Evolutionary conservation across 2,888 invertebrate species (phyloP).

Genomic region (Hybos culiciformis): DNA sequence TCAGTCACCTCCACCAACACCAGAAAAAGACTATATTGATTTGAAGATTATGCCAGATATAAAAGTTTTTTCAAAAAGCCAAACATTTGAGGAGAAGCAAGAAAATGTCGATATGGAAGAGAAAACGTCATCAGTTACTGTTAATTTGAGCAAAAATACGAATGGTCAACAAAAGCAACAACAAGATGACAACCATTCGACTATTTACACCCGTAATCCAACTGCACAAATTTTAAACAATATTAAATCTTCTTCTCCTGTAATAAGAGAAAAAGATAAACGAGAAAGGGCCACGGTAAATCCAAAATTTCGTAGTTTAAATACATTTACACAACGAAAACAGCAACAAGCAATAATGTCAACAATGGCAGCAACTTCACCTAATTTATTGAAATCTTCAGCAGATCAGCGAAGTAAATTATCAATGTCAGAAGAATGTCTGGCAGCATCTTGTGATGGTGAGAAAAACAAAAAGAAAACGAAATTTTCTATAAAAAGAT

Average conservation of each 20-base stretch:
- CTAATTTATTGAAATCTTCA: slow-evolving; percentile 25
- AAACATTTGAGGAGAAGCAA: not conserved
- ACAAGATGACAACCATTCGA: slow-evolving; percentile 34
- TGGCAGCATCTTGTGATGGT: slow-evolving; percentile 27
- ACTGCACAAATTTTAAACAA: slow-evolving; percentile 39
- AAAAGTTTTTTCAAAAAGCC: too few relatives aligned
- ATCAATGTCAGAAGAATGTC: slow-evolving; percentile 62
- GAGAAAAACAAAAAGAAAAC: slow-evolving; percentile 47
- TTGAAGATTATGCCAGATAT: slow-evolving; percentile 26
- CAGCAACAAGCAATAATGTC: slow-evolving; percentile 24
- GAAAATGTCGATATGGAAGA: slow-evolving; percentile 5
- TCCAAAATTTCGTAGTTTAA: slow-evolving; percentile 44
- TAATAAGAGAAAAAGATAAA: slow-evolving; percentile 61
- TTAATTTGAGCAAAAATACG: not conserved
- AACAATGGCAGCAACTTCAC: slow-evolving; percentile 27
- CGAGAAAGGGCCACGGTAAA: slow-evolving; percentile 53
- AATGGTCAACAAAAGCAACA: slow-evolving; percentile 13
- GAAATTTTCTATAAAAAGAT: slow-evolving; percentile 70
- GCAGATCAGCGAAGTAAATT: slow-evolving; percentile 54
- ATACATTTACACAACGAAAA: slow-evolving; percentile 33
- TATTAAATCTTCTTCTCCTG: slow-evolving; percentile 51
- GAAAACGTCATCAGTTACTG: not conserved
- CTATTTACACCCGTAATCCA: slow-evolving; percentile 34
- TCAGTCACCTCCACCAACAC: slow-evolving; percentile 29
- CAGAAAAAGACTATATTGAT: slow-evolving; percentile 30